Evolutionary conservation across 1,140 invertebrate species (phyloP), one percentile per base, ranked within the genome.

Genomic region (Riptortus pedestris): DNA sequence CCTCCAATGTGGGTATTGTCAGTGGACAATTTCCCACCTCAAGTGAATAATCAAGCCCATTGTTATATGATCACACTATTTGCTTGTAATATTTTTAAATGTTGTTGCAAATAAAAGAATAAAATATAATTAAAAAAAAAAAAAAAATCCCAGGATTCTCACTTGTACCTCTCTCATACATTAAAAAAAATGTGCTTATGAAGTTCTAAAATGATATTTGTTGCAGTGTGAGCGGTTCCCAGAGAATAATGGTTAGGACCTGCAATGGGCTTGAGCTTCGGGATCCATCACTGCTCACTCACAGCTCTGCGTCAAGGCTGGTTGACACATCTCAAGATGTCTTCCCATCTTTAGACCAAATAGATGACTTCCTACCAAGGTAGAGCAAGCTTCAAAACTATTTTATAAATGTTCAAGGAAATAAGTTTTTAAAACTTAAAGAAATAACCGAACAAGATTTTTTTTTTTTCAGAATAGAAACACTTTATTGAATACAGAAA

Each of bases 191-290:
- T n/a, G n/a, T n/a, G n/a, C n/a, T n/a, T n/a, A n/a, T n/a, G n/a
- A n/a, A n/a, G n/a, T n/a, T n/a, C n/a, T n/a, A n/a, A n/a, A n/a
- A n/a, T n/a, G n/a, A n/a, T n/a, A n/a, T n/a, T n/a, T n/a, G n/a
- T n/a, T 5, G 14, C 31, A 38, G 31, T 38, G 31, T 38, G 31
- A 38, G 5, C 5, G 31, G 31, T 5, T 71, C 74, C 1, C 81
- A 82, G 66, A 78, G 85, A 62, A 81, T 87, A 27, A 82, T 87
- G 79, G 82, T 90, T 22, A 79, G 87, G 70, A 90, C 88, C 22
- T 89, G 86, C 72, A 90, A 90, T 69, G 88, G 87, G 52, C 78
- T 89, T 47, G 88, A 90, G 71, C 75, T 88, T 29, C 77, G 85
- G 69, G 86, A 88, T 65, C 76, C 80, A 2, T 71, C 75, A 14